Conservation (phyloP, 1,140 invertebrate species). For the Drosophila quadrilineata region DNA sequence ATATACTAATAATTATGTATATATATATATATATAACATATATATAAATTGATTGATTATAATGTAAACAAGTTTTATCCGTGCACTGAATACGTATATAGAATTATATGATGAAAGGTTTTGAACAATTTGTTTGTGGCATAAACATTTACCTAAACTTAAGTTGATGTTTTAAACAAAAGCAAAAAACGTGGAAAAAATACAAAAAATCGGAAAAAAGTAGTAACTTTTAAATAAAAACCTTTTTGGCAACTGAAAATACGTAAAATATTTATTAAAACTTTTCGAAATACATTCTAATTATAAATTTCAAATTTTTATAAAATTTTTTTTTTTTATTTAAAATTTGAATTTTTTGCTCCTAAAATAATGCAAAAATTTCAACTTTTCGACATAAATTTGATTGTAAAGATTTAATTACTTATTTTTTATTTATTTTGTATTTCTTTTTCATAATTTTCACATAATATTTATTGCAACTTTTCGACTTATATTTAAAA, state of each 20-base stretch:
- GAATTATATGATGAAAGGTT: no score
- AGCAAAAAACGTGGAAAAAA: conserved; percentile 38
- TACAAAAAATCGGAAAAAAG: conserved; percentile 16
- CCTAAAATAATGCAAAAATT: no score
- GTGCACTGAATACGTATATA: conserved; percentile 78
- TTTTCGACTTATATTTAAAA: conserved; percentile 37
- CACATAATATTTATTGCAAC: no score
- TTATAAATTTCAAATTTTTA: no score
- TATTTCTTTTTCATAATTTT: no score
- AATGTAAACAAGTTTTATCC: conserved; percentile 72
- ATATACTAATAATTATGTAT: conserved; percentile 29
- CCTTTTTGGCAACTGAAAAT: conserved; percentile 78
- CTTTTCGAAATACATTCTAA: no score
- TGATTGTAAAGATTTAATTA: no score
- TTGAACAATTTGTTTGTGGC: conserved; percentile 73
- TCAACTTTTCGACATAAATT: no score
- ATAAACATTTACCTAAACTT: conserved; percentile 66
- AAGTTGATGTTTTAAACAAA: conserved; percentile 78
- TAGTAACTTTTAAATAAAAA: conserved; percentile 78
- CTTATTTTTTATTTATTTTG: no score
- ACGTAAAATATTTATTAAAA: no score
- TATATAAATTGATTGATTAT: conserved; percentile 24
- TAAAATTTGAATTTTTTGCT: no score
- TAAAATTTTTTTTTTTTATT: no score
- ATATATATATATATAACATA: conserved; percentile 6